Conservation (phyloP, 2,113 vertebrate genomes). For the Pedetes capensis region DNA sequence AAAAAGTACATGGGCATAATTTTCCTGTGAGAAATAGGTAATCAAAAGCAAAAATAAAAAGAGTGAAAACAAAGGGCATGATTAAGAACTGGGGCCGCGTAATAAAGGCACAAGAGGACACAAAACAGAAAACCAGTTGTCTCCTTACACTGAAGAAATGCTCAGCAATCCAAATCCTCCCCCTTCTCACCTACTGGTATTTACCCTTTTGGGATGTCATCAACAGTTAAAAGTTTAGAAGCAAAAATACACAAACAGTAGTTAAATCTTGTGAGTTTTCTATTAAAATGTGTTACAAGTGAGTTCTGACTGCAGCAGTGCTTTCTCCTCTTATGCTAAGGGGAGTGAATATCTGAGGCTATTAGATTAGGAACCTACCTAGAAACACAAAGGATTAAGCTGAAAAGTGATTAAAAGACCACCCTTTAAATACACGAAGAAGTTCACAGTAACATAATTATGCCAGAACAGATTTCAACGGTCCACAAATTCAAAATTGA, state of each 20-base stretch:
- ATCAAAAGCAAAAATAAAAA: conserved; percentile 62
- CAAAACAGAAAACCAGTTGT: conserved; percentile 44
- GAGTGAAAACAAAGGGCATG: conserved; percentile 58
- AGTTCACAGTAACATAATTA: background rate
- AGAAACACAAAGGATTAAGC: background rate
- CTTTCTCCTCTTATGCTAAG: background rate
- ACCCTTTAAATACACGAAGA: background rate
- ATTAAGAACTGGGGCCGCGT: conserved; percentile 46
- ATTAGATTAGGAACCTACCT: background rate
- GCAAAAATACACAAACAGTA: background rate
- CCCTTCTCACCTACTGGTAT: background rate
- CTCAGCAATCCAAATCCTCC: background rate
- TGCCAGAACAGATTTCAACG: background rate
- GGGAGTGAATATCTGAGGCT: background rate
- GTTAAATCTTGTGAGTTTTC: background rate
- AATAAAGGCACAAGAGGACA: conserved; percentile 53
- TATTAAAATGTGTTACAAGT: background rate
- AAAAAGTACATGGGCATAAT: conserved; percentile 67
- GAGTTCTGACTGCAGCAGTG: background rate
- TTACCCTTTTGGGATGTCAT: background rate
- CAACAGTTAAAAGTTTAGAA: background rate
- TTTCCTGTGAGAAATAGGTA: conserved; percentile 72
- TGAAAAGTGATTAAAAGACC: background rate
- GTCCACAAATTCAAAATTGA: background rate
- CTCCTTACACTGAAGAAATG: background rate